Evolutionary conservation across 2,113 vertebrate genomes (phyloP), one percentile per base, ranked within the genome.

Genomic region (Aramus guarauna): DNA sequence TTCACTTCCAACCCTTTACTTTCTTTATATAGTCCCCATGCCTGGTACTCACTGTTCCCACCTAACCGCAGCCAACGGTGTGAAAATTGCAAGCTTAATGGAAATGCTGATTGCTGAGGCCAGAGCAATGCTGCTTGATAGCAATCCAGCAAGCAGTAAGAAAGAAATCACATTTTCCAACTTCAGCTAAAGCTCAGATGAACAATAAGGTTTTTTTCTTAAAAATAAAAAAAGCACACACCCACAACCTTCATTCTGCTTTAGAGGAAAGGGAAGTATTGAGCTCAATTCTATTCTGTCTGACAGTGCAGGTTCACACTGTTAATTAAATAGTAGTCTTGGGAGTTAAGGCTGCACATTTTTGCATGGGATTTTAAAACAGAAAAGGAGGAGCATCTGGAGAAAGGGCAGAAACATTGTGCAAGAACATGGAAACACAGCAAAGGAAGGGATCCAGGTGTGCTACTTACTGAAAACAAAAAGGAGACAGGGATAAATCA

Each of bases 11-110:
- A 3, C 13, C 59, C 72, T 91, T 80, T 5, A 29, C 78, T 91
- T 91, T 30, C 90, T 50, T 74, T 90, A 92, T 50, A 84, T 8
- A 92, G 67, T 23, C 75, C 79, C 52, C 41, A 77, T 34, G 34
- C 68, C 82, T 6, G 0, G 79, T 19, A 95, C 94, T 93, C 47
- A 5, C 68, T 94, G 94, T 77, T 96, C 85, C 92, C 60, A 58
- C 55, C 85, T 47, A 85, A 79, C 78, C 9, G 3, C 67, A 92
- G 88, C 81, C 92, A 92, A 66, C 3, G 13, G 88, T 63, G 90
- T 79, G 94, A 86, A 95, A 92, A 94, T 58, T 88, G 83, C 85
- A 92, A 92, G 83, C 79, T 89, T 86, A 95, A 92, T 87, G 92
- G 86, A 78, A 95, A 78, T 20, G 58, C 73, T 92, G 67, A 94